phyloP scores from a whole-genome alignment of 30 jellyfish, hydroid and myxozoan species.

The Cassiopea andromeda region DNA sequence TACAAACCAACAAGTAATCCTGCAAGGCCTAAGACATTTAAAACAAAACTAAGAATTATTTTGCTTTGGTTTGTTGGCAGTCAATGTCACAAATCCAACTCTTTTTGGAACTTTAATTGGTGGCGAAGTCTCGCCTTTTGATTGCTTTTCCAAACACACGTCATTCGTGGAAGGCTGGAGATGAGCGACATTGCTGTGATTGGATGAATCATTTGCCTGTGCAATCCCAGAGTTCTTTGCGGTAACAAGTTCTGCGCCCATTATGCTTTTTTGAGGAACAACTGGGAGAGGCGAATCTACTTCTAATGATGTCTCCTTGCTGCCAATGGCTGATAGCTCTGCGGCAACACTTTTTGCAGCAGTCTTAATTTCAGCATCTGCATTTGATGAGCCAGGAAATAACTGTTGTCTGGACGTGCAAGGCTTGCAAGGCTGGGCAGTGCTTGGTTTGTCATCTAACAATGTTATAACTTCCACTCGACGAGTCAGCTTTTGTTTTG shows the following conservation, averaged over 20 bases:
- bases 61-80: background rate
- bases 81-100: slow-evolving; percentile 30
- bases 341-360: background rate
- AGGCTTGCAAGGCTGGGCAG: background rate
- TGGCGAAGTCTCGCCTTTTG: slow-evolving; percentile 3
- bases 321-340: too few relatives aligned
- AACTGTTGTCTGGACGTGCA: background rate
- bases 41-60: background rate
- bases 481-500: background rate
- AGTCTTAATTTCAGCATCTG: background rate
- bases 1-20: background rate
- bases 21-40: background rate
- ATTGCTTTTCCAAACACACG: background rate
- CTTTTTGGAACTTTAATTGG: slow-evolving; percentile 41
- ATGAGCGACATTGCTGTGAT: background rate
- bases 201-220: background rate
- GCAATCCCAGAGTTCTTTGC: background rate
- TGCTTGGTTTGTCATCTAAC: background rate
- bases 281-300: background rate
- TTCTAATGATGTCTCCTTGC: too few relatives aligned
- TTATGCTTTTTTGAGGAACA: background rate
- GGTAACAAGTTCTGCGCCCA: background rate
- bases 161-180: background rate
- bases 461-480: slow-evolving; percentile 7
- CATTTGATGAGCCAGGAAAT: background rate